phyloP scores from a whole-genome alignment of 2,113 vertebrate genomes.

The Egretta garzetta region DNA sequence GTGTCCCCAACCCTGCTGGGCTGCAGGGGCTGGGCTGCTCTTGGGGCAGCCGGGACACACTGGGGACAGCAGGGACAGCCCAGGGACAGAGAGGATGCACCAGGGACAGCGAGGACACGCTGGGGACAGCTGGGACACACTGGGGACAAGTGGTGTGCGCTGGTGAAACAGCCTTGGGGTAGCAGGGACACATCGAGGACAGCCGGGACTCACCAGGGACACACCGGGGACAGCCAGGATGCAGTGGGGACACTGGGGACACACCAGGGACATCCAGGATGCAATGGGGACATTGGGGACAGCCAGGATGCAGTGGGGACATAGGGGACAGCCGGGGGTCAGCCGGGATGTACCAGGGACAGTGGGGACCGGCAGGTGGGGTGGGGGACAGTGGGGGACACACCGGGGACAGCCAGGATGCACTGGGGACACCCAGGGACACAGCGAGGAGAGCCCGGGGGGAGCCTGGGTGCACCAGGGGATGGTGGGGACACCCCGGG shows the following conservation, averaged over 20 bases:
- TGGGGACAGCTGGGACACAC: not conserved
- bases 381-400: no score
- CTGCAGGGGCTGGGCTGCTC: not conserved
- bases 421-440: not conserved
- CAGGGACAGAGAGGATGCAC: rapidly evolving
- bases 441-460: not conserved
- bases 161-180: no score
- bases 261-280: not conserved
- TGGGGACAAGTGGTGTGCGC: not conserved
- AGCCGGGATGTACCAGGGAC: not conserved
- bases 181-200: not conserved
- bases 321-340: not conserved
- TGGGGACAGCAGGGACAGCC: not conserved
- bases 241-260: not conserved
- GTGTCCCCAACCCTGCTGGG: not conserved
- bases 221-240: not conserved
- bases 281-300: not conserved
- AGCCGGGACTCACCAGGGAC: not conserved
- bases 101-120: not conserved
- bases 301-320: not conserved
- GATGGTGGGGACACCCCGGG: not conserved
- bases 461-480: not conserved
- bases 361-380: not conserved
- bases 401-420: no score
- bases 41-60: not conserved